Evolutionary conservation across 2,797 vertebrate species (phyloP).

Genomic region (Poeciliopsis gracilis): DNA sequence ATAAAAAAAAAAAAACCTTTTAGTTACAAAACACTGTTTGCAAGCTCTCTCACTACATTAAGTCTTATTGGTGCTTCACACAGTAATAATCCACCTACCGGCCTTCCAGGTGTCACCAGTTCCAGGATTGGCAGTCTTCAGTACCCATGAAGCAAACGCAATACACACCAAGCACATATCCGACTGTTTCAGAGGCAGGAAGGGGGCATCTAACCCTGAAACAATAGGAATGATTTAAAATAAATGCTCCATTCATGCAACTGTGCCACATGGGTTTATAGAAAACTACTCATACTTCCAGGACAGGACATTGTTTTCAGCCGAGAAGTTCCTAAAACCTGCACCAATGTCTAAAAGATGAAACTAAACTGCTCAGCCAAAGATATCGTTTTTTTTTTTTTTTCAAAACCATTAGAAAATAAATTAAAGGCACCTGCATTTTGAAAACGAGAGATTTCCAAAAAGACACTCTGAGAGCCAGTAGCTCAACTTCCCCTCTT

Average conservation of each 20-base stretch:
- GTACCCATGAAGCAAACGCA: constrained; percentile 95
- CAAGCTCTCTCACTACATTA: neutral
- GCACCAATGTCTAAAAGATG: constrained; percentile 25
- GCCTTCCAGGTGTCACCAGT: constrained; percentile 94
- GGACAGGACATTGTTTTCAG: neutral
- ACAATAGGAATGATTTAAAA: constrained; percentile 26
- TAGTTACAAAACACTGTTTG: neutral
- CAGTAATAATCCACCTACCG: constrained; percentile 74
- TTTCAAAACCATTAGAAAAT: neutral
- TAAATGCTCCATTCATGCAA: neutral
- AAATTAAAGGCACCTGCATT: neutral
- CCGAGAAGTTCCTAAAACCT: constrained; percentile 12
- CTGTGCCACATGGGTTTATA: neutral
- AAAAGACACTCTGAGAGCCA: constrained; percentile 1
- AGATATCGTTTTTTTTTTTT: neutral
- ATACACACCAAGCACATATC: constrained; percentile 96
- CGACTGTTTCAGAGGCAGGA: constrained; percentile 82
- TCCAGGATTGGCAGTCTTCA: constrained; percentile 90
- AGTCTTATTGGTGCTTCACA: neutral
- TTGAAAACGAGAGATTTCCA: constrained; percentile 10
- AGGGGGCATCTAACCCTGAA: constrained; percentile 75
- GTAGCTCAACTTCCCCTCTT: constrained; percentile 51
- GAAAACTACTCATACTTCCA: neutral
- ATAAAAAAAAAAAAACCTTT: neutral
- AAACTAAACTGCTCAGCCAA: constrained; percentile 14